Evolutionary conservation across 2,113 vertebrate genomes (phyloP).

Genomic region (Aythya baeri): DNA sequence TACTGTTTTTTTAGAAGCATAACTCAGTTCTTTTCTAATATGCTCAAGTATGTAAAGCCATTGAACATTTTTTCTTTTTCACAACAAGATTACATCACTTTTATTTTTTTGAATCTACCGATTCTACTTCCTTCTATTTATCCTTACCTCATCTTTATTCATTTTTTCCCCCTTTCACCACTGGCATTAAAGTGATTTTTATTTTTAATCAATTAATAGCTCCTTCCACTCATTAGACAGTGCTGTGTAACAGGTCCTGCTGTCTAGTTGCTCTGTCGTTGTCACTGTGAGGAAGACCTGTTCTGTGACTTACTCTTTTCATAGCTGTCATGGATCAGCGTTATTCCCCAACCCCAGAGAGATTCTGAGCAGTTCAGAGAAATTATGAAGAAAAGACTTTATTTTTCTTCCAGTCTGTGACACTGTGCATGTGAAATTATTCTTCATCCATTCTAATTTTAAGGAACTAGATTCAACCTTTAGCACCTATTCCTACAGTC

Average conservation of each 20-base stretch:
- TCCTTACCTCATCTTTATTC: not conserved
- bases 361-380: not conserved
- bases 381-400: not conserved
- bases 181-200: not conserved
- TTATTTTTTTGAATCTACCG: not conserved
- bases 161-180: not conserved
- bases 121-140: not conserved
- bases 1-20: not conserved
- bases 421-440: not conserved
- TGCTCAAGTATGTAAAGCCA: not conserved
- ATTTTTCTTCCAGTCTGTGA: not conserved
- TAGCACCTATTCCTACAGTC: not conserved
- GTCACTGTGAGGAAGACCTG: not conserved
- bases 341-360: not conserved
- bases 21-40: not conserved
- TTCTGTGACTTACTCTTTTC: not conserved
- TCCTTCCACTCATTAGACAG: not conserved
- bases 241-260: not conserved
- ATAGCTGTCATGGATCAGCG: not conserved
- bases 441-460: not conserved
- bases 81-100: not conserved
- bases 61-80: not conserved
- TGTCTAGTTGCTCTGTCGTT: not conserved
- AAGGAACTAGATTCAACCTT: not conserved
- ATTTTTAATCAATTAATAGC: not conserved